These are phyloP conservation scores for Stenichneumon culpator DNA, from an alignment of 2,888 invertebrate genomes.

Conservation along the genomic window DNA sequence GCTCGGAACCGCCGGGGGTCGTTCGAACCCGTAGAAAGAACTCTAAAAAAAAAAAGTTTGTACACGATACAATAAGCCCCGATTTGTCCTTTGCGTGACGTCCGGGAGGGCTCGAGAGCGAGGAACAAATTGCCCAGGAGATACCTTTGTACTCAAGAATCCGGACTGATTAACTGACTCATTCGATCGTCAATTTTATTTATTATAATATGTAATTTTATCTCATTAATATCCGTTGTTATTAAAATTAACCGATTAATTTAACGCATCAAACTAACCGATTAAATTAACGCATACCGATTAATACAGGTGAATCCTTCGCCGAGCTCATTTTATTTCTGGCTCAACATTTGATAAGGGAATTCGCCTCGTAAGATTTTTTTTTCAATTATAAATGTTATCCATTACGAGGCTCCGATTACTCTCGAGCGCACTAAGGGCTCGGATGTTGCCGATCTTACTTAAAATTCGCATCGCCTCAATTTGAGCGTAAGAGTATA, in stretches of 20 bases:
- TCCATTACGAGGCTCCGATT: not conserved
- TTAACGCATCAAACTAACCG: too few relatives aligned
- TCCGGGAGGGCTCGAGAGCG: slow-evolving; percentile 23
- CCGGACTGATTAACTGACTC: slow-evolving; percentile 21
- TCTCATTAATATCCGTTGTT: slow-evolving; percentile 9
- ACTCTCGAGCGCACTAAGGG: not conserved
- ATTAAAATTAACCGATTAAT: too few relatives aligned
- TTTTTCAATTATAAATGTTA: too few relatives aligned
- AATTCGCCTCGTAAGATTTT: too few relatives aligned
- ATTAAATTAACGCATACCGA: too few relatives aligned
- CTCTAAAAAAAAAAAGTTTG: not conserved
- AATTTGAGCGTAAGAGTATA: not conserved
- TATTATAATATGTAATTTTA: not conserved
- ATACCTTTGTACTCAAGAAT: slow-evolving; percentile 35
- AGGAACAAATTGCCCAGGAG: slow-evolving; percentile 47
- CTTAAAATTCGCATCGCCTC: not conserved
- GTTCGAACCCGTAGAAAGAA: slow-evolving; percentile 7
- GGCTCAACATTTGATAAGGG: too few relatives aligned
- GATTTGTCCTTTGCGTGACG: slow-evolving; percentile 25
- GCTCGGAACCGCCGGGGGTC: slow-evolving; percentile 16
- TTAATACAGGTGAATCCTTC: too few relatives aligned
- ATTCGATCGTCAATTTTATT: slow-evolving; percentile 17
- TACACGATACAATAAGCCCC: slow-evolving; percentile 12
- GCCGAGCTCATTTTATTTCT: too few relatives aligned
- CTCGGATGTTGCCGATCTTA: not conserved